A percentile compares a stretch with the other conserved stretches of the same genome.
Conservation (phyloP, 2,113 vertebrate species). For the Elgaria multicarinata region DNA sequence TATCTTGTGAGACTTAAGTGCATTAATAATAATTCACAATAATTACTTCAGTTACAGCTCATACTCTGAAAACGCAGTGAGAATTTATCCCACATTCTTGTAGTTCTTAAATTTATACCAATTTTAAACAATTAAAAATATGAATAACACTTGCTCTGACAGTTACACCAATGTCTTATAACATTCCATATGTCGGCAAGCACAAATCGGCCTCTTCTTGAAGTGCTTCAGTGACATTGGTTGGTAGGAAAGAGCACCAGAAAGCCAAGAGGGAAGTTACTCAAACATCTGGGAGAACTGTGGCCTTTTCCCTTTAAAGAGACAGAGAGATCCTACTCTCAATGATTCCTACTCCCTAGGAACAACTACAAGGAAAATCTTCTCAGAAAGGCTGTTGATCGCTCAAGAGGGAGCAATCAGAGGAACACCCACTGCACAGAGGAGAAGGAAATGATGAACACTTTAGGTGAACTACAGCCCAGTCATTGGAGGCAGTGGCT, state of each 20-base stretch:
- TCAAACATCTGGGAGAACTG: background rate
- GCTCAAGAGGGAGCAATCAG: background rate
- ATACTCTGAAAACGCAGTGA: background rate
- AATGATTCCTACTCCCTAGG: too few species aligned
- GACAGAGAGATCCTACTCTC: background rate
- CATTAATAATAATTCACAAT: conserved; percentile 13
- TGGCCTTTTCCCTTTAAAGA: background rate
- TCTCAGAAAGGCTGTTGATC: background rate
- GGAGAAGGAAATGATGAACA: background rate
- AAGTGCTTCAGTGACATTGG: background rate
- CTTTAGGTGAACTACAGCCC: background rate
- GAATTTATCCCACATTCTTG: background rate
- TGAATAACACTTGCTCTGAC: conserved; percentile 53
- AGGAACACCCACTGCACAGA: background rate
- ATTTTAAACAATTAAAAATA: conserved; percentile 30
- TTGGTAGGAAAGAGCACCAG: background rate
- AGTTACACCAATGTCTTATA: conserved; percentile 40
- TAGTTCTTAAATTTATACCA: background rate
- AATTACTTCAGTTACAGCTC: conserved; percentile 33
- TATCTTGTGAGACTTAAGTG: conserved; percentile 5
- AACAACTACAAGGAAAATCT: background rate
- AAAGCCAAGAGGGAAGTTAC: background rate
- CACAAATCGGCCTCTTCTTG: background rate
- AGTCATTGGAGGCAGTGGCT: background rate
- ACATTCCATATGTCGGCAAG: background rate